A percentile compares a stretch with the other conserved stretches of the same genome.
Evolutionary conservation across 35 echinoderm and acorn worm species (phyloP).

Genomic region (Chiridota heheva): DNA sequence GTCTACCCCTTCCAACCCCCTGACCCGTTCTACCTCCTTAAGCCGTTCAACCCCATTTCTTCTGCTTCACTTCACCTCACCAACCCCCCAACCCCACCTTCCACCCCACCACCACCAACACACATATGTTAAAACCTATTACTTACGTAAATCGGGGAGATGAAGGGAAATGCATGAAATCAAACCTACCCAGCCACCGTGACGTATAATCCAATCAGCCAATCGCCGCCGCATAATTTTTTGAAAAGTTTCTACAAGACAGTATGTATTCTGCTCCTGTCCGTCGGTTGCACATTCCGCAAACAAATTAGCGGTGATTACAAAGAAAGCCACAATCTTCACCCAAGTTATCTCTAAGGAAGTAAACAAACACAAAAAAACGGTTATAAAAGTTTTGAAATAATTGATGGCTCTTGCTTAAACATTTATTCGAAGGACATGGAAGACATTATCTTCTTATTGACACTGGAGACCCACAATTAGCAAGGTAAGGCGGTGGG

Average conservation of each 20-base stretch:
- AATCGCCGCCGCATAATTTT: background rate
- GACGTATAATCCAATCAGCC: background rate
- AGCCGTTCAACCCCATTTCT: background rate
- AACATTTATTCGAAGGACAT: too few relatives aligned
- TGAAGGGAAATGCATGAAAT: background rate
- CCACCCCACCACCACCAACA: background rate
- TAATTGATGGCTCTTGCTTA: too few relatives aligned
- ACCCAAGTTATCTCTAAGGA: background rate
- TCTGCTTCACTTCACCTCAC: background rate
- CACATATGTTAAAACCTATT: background rate
- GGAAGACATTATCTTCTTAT: too few relatives aligned
- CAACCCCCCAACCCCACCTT: background rate
- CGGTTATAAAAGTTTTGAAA: too few relatives aligned
- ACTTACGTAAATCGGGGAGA: background rate
- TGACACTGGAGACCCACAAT: too few relatives aligned
- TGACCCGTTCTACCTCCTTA: background rate
- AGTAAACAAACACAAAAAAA: too few relatives aligned
- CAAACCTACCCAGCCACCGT: slow-evolving; percentile 1
- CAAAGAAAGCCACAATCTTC: background rate
- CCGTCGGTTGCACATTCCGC: background rate
- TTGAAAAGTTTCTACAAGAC: background rate
- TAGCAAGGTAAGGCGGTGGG: too few relatives aligned
- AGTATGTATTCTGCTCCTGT: background rate
- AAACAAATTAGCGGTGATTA: background rate
- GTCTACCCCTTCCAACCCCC: too few relatives aligned